Conservation (phyloP, 1,140 invertebrate species). For the Popillia japonica region DNA sequence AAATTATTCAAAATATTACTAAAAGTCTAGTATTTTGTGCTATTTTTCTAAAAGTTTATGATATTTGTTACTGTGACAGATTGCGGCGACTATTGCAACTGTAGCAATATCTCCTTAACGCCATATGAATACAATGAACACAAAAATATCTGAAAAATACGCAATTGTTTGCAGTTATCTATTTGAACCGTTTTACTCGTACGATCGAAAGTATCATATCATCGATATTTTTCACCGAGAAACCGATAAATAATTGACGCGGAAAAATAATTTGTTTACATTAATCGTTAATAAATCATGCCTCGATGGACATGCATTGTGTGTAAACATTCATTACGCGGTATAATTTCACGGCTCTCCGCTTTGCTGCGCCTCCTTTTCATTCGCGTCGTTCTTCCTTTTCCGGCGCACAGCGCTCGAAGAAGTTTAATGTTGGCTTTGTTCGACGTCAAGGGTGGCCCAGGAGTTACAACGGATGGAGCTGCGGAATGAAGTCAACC, state of each 20-base stretch:
- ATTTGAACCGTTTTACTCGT: not conserved
- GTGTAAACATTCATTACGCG: slow-evolving; percentile 33
- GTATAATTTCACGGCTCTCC: slow-evolving; percentile 33
- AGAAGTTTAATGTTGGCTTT: slow-evolving; percentile 34
- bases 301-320: slow-evolving; percentile 19
- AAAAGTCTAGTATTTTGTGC: no score
- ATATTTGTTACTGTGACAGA: no score
- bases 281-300: slow-evolving; percentile 34
- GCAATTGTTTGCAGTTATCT: no score
- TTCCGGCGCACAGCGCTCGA: slow-evolving; percentile 10
- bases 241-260: slow-evolving; percentile 14
- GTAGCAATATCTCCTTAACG: no score
- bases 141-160: no score
- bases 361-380: slow-evolving; percentile 16
- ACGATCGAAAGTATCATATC: not conserved
- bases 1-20: no score
- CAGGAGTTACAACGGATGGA: slow-evolving; percentile 22
- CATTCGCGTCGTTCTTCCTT: slow-evolving; percentile 20
- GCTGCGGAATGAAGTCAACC: slow-evolving; percentile 28
- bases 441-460: slow-evolving; percentile 28
- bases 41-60: no score
- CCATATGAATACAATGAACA: no score
- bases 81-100: no score
- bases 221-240: not conserved
- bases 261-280: slow-evolving; percentile 35